phyloP scores from a whole-genome alignment of 2,797 vertebrate species.

The Aeoliscus strigatus region DNA sequence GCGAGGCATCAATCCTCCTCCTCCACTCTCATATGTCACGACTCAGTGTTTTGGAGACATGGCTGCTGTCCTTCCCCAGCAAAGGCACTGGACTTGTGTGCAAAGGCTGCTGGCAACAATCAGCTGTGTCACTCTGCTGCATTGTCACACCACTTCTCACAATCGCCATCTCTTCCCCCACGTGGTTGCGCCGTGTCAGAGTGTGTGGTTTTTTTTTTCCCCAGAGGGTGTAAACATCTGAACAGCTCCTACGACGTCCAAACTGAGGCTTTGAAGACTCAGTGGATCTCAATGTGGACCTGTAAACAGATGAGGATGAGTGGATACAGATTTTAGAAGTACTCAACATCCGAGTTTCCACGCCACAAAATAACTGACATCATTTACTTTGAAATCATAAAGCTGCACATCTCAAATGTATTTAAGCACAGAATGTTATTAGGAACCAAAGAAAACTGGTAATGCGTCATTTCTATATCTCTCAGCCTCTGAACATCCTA shows the following conservation, averaged over 20 bases:
- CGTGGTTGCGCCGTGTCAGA: constrained; percentile 9
- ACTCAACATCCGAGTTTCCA: too few relatives aligned
- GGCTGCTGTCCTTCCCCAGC: constrained; percentile 22
- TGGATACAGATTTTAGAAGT: too few relatives aligned
- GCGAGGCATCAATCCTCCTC: constrained; percentile 1
- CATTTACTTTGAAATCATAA: too few relatives aligned
- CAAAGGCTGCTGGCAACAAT: constrained; percentile 4
- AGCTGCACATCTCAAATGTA: too few relatives aligned
- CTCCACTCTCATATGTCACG: constrained; percentile 2
- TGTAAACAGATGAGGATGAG: constrained; percentile 55
- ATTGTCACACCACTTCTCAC: constrained; percentile 26
- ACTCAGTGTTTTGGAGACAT: constrained; percentile 21
- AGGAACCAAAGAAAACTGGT: too few relatives aligned
- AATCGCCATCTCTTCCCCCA: constrained; percentile 25
- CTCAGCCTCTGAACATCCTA: too few relatives aligned
- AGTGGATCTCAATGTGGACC: constrained; percentile 98
- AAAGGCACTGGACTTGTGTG: constrained; percentile 54
- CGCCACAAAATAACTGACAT: too few relatives aligned
- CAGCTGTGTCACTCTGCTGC: constrained; percentile 32
- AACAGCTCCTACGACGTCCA: constrained; percentile 8
- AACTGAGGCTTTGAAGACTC: constrained; percentile 42
- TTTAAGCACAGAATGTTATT: too few relatives aligned
- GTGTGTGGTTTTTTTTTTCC: neutral
- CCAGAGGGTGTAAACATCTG: constrained; percentile 19
- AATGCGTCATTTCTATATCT: too few relatives aligned